Percentiles rank a stretch among this genome's conserved stretches.
Evolutionary conservation across 2,888 invertebrate genomes (phyloP).

Genomic region (Cantharis nigra): DNA sequence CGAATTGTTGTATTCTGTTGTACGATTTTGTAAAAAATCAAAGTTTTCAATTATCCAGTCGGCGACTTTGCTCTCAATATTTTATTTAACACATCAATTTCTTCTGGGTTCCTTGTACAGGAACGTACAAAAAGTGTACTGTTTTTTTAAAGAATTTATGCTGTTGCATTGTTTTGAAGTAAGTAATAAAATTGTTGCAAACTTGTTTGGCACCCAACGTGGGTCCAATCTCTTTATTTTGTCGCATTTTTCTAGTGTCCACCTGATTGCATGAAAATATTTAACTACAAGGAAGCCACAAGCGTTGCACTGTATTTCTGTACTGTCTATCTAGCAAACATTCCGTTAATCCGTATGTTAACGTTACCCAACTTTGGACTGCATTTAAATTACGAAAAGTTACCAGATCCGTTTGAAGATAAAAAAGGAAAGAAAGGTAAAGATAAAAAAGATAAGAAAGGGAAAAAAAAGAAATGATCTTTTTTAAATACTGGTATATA

Average conservation of each 20-base stretch:
- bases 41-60: conserved; percentile 44
- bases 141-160: conserved; percentile 49
- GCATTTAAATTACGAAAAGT: conserved; percentile 42
- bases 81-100: conserved; percentile 50
- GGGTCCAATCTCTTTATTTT: too few relatives aligned
- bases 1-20: conserved; percentile 47
- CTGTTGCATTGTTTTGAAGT: conserved; percentile 49
- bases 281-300: conserved; percentile 45
- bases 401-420: conserved; percentile 35
- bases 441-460: conserved; percentile 34
- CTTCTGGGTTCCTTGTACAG: conserved; percentile 44
- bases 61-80: conserved; percentile 49
- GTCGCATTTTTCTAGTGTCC: conserved; percentile 42
- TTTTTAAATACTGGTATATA: neutral
- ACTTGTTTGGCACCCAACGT: too few relatives aligned
- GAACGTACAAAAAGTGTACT: conserved; percentile 49
- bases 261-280: conserved; percentile 47
- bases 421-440: conserved; percentile 33
- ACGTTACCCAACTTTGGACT: conserved; percentile 51
- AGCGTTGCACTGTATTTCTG: conserved; percentile 48
- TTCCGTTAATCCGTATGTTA: conserved; percentile 50
- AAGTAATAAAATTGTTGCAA: conserved; percentile 14
- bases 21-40: conserved; percentile 45
- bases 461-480: conserved; percentile 26
- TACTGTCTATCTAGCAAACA: conserved; percentile 49